These are phyloP conservation scores for Hartigia nigra DNA, from an alignment of 2,888 invertebrate genomes.

Conservation along the genomic window DNA sequence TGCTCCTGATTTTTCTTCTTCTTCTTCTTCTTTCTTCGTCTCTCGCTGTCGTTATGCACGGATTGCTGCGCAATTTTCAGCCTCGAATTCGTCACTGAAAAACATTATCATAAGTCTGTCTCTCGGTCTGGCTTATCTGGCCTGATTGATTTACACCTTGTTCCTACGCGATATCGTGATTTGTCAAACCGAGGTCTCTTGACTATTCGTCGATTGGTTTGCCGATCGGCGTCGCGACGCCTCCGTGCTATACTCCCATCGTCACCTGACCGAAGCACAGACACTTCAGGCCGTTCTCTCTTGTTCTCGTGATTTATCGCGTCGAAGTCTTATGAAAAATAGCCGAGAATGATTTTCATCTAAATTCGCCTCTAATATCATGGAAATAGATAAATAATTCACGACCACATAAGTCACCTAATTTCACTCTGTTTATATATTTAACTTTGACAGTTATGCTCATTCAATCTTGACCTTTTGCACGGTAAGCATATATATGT, in stretches of 20 bases:
- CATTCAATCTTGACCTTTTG: too few species aligned
- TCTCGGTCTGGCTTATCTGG: conserved; percentile 19
- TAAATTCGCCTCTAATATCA: background rate
- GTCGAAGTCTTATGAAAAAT: background rate
- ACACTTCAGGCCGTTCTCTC: background rate
- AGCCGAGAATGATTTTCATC: background rate
- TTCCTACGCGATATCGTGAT: conserved; percentile 28
- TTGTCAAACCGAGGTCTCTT: conserved; percentile 26
- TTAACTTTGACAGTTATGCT: background rate
- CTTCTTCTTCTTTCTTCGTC: background rate
- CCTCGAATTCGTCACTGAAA: conserved; percentile 18
- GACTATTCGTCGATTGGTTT: conserved; percentile 35
- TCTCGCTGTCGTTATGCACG: background rate
- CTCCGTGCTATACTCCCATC: conserved; percentile 7
- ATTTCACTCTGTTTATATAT: background rate
- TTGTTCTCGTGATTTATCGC: background rate
- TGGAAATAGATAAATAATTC: background rate
- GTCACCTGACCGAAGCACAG: background rate
- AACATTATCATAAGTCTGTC: conserved; percentile 26
- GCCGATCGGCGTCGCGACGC: background rate
- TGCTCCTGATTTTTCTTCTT: conserved; percentile 21
- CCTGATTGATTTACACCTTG: conserved; percentile 44
- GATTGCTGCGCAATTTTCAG: conserved; percentile 34
- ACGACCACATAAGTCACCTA: background rate
- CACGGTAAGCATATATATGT: too few species aligned